phyloP scores from a whole-genome alignment of 1,140 invertebrate species.

The Drosophila paulistorum region DNA sequence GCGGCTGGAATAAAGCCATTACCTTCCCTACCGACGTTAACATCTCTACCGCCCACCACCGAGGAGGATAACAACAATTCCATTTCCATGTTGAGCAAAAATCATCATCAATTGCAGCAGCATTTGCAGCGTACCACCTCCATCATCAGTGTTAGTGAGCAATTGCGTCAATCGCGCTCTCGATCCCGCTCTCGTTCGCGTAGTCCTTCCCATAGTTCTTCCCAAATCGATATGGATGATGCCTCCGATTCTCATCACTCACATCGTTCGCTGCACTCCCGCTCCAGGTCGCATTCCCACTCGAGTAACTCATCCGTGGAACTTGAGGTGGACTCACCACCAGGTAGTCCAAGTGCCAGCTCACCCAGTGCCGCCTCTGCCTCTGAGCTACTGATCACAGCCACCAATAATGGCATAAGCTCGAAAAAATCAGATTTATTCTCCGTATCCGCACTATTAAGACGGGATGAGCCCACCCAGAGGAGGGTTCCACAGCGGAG shows the following conservation, averaged over 20 bases:
- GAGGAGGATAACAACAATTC: constrained; percentile 80
- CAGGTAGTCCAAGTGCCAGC: constrained; percentile 82
- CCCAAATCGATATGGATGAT: constrained; percentile 78
- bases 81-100: constrained; percentile 78
- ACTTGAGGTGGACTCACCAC: constrained; percentile 88
- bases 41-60: constrained; percentile 46
- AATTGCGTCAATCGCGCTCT: constrained; percentile 67
- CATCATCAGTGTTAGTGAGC: constrained; percentile 70
- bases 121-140: constrained; percentile 38
- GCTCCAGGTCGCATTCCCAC: constrained; percentile 79
- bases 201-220: constrained; percentile 84
- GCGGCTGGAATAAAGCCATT: constrained; percentile 54
- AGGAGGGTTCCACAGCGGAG: constrained; percentile 57
- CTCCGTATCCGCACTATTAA: constrained; percentile 89
- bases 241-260: constrained; percentile 59
- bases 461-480: constrained; percentile 88
- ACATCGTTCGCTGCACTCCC: constrained; percentile 68
- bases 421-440: constrained; percentile 89
- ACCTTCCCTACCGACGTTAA: constrained; percentile 35
- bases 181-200: constrained; percentile 84
- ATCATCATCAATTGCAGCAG: constrained; percentile 58
- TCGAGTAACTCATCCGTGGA: constrained; percentile 87
- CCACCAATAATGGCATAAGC: constrained; percentile 53
- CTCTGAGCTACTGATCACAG: constrained; percentile 63
- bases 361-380: constrained; percentile 61